These are phyloP conservation scores for Agrotis puta DNA, from an alignment of 2,888 invertebrate species.

Conservation along the genomic window DNA sequence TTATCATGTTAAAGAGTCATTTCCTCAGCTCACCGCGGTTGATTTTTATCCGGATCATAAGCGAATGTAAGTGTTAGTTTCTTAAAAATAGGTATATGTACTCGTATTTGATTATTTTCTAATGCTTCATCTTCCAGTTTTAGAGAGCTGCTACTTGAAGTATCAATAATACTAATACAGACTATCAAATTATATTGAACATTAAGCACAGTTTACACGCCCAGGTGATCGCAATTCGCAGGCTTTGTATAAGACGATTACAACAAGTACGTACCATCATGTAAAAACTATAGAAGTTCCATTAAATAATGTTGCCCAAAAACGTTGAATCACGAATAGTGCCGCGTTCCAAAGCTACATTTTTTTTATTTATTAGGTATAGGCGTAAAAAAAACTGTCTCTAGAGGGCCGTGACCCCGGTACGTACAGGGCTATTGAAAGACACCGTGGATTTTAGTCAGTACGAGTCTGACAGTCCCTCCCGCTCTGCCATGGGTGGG, in stretches of 20 bases:
- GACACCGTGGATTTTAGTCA: too few species aligned
- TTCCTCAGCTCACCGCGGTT: too few species aligned
- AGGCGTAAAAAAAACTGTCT: too few species aligned
- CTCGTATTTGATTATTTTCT: not conserved
- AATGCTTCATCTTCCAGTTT: not conserved
- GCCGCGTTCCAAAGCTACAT: too few species aligned
- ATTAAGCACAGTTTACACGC: slow-evolving; percentile 43
- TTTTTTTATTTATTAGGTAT: too few species aligned
- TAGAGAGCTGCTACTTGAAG: not conserved
- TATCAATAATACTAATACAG: slow-evolving; percentile 36
- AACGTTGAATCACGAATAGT: too few species aligned
- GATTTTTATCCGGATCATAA: not conserved
- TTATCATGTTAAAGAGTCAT: too few species aligned
- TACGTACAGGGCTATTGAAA: too few species aligned
- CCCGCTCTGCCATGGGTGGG: too few species aligned
- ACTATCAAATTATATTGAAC: slow-evolving; percentile 28
- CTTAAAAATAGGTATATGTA: not conserved
- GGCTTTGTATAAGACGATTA: slow-evolving; percentile 60
- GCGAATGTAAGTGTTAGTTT: not conserved
- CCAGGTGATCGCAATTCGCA: slow-evolving; percentile 51
- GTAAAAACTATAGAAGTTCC: slow-evolving; percentile 13
- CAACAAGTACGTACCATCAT: slow-evolving; percentile 11
- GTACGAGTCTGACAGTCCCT: too few species aligned
- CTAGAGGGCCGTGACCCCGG: too few species aligned
- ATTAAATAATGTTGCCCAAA: too few species aligned